phyloP scores from a whole-genome alignment of 2,113 vertebrate species.

The Cariama cristata region DNA sequence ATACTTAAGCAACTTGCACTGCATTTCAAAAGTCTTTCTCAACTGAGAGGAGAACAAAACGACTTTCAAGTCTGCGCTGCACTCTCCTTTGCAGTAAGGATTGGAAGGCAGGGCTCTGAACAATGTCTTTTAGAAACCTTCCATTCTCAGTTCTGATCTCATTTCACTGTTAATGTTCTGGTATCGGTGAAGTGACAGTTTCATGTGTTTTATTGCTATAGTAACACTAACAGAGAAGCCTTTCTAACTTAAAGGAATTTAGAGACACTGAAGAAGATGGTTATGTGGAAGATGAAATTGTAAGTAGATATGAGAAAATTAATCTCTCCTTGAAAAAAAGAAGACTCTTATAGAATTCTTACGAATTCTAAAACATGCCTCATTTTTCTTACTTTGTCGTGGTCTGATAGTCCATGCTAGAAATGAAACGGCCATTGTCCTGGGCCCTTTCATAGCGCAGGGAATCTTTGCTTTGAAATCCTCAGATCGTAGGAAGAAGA shows the following conservation, averaged over 20 bases:
- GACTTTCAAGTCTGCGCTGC: not conserved
- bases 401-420: not conserved
- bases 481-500: not conserved
- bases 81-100: not conserved
- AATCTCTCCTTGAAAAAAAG: not conserved
- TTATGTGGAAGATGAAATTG: not conserved
- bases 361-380: not conserved
- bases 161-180: not conserved
- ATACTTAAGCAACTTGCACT: not conserved
- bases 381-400: not conserved
- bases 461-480: not conserved
- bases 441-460: not conserved
- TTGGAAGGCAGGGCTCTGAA: not conserved
- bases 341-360: not conserved
- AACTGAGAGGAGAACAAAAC: not conserved
- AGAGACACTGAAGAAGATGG: not conserved
- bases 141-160: not conserved
- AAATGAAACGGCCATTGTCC: not conserved
- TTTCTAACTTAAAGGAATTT: not conserved
- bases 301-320: not conserved
- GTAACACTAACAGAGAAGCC: not conserved
- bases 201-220: not conserved
- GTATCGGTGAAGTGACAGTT: not conserved
- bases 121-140: not conserved
- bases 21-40: not conserved